phyloP scores from a whole-genome alignment of 2,113 vertebrate species.

The Eublepharis macularius region DNA sequence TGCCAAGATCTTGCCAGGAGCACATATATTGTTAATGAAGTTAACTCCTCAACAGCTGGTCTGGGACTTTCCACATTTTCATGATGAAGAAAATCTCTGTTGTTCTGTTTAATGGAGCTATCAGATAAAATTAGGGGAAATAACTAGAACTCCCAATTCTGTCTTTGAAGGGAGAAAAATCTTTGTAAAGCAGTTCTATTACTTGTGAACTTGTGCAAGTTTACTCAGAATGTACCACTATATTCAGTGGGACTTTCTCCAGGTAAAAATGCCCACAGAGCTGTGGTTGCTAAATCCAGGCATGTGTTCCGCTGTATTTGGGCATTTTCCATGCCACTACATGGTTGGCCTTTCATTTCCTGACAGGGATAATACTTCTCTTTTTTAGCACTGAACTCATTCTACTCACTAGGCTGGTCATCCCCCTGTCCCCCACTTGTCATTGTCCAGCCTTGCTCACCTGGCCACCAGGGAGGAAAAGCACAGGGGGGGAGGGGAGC shows the following conservation, averaged over 20 bases:
- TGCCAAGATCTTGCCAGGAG: constrained; percentile 61
- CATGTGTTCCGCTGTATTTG: no score
- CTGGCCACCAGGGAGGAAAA: no score
- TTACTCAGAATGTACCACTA: not conserved
- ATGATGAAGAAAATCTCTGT: constrained; percentile 30
- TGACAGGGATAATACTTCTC: no score
- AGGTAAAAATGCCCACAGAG: rapidly evolving
- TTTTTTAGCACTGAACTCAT: no score
- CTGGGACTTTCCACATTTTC: constrained; percentile 46
- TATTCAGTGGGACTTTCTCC: not conserved
- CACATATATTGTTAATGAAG: constrained; percentile 47
- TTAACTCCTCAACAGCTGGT: constrained; percentile 53
- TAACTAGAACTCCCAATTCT: constrained; percentile 6
- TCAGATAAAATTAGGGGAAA: constrained; percentile 22
- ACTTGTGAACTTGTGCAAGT: not conserved
- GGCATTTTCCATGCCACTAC: no score
- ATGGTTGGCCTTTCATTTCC: no score
- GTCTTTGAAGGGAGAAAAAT: constrained; percentile 27
- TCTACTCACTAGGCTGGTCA: no score
- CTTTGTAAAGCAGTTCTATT: not conserved
- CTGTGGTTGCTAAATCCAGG: not conserved
- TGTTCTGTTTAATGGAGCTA: constrained; percentile 36
- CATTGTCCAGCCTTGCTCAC: no score
- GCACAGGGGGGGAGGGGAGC: no score
- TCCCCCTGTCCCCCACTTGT: no score